Conservation (phyloP, 2,113 vertebrate genomes). For the Polypterus bichir region DNA sequence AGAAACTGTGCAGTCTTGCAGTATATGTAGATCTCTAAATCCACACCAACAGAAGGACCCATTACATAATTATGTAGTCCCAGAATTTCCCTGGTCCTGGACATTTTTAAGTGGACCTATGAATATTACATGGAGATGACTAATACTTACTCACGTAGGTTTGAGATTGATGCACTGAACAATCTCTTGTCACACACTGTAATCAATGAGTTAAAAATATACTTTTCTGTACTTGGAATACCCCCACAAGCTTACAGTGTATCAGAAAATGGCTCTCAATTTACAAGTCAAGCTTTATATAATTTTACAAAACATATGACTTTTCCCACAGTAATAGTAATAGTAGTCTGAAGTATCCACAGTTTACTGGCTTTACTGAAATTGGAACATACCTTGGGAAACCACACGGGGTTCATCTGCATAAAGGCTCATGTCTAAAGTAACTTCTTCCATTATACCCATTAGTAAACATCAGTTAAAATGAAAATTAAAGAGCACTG, state of each 20-base stretch:
- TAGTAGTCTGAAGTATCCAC: constrained; percentile 11
- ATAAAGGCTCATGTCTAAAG: constrained; percentile 10
- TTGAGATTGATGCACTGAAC: constrained; percentile 9
- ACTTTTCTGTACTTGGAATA: constrained; percentile 16
- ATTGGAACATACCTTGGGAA: constrained; percentile 13
- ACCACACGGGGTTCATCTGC: constrained; percentile 10
- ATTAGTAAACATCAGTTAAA: constrained; percentile 7
- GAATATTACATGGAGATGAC: no score
- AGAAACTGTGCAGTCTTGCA: not conserved
- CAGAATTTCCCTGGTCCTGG: no score
- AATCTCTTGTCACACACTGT: not conserved
- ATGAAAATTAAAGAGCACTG: not conserved
- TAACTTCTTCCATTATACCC: constrained; percentile 5
- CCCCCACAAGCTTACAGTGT: constrained; percentile 16
- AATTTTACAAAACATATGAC: constrained; percentile 13
- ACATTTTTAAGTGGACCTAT: no score
- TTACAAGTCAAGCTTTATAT: constrained; percentile 9
- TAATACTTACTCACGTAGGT: no score
- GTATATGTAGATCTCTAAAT: constrained; percentile 6
- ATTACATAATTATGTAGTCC: no score
- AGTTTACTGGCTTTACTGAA: constrained; percentile 6
- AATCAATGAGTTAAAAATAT: constrained; percentile 11
- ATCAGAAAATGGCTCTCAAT: constrained; percentile 14
- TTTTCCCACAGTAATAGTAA: constrained; percentile 6
- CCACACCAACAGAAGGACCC: constrained; percentile 17